These are phyloP conservation scores for Fistularia tabacaria DNA, from an alignment of 2,797 vertebrate genomes.

Conservation along the genomic window DNA sequence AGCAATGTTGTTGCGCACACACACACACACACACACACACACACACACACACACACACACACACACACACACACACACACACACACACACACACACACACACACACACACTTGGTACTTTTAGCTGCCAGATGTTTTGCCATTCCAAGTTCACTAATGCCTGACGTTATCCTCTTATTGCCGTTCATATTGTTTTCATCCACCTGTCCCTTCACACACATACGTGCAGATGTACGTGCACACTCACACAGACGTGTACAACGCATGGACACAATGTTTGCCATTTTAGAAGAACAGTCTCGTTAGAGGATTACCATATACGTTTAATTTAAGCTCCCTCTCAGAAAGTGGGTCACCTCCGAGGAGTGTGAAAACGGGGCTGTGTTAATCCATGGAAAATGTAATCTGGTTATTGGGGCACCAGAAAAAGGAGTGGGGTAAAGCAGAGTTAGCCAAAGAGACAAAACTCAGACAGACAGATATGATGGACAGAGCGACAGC, in stretches of 20 bases:
- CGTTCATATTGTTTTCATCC: neutral
- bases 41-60: neutral
- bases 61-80: neutral
- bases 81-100: neutral
- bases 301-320: conserved; percentile 56
- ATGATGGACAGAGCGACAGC: conserved; percentile 33
- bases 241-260: conserved; percentile 12
- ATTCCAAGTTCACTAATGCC: conserved; percentile 2
- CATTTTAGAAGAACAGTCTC: conserved; percentile 42
- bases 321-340: conserved; percentile 47
- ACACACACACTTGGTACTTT: neutral
- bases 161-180: neutral
- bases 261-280: conserved; percentile 43
- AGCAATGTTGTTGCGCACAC: no score
- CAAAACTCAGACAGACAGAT: conserved; percentile 17
- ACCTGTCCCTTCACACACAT: neutral
- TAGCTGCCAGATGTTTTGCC: neutral
- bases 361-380: conserved; percentile 51
- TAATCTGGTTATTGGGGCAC: conserved; percentile 36
- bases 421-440: conserved; percentile 9
- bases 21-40: no score
- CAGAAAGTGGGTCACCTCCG: conserved; percentile 58
- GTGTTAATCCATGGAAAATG: conserved; percentile 58
- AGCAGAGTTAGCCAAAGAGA: conserved; percentile 8
- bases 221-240: conserved; percentile 3